These are phyloP conservation scores for Hydrolagus colliei DNA, from an alignment of 2,797 vertebrate species.

Conservation along the genomic window DNA sequence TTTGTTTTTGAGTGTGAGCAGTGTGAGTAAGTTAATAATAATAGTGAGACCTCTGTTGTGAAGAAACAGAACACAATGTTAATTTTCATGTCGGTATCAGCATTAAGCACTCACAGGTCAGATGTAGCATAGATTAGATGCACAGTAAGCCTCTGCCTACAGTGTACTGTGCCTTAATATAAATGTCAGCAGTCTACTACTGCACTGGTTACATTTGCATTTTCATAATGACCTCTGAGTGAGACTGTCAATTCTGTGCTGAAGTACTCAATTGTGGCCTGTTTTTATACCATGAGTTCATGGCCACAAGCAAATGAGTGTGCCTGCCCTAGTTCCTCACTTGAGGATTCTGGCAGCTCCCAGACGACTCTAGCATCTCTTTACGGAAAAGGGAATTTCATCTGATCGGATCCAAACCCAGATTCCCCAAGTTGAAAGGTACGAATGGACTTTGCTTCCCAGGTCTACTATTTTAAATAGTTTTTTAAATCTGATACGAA, in stretches of 20 bases:
- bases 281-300: neutral
- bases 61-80: too few species aligned
- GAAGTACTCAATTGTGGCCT: neutral
- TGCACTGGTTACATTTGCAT: too few species aligned
- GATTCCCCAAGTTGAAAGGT: neutral
- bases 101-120: neutral
- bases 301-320: neutral
- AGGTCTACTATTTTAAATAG: neutral
- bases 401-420: neutral
- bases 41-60: neutral
- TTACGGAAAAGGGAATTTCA: neutral
- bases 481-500: neutral
- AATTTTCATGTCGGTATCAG: neutral
- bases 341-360: neutral
- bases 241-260: too few species aligned
- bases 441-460: neutral
- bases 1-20: neutral
- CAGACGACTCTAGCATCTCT: neutral
- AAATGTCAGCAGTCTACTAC: too few species aligned
- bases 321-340: neutral
- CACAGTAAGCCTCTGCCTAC: neutral
- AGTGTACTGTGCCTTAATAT: neutral
- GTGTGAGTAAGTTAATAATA: neutral
- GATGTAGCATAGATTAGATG: neutral
- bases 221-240: too few species aligned